Conservation (phyloP, 2,113 vertebrate genomes). For the Sylvietta virens region DNA sequence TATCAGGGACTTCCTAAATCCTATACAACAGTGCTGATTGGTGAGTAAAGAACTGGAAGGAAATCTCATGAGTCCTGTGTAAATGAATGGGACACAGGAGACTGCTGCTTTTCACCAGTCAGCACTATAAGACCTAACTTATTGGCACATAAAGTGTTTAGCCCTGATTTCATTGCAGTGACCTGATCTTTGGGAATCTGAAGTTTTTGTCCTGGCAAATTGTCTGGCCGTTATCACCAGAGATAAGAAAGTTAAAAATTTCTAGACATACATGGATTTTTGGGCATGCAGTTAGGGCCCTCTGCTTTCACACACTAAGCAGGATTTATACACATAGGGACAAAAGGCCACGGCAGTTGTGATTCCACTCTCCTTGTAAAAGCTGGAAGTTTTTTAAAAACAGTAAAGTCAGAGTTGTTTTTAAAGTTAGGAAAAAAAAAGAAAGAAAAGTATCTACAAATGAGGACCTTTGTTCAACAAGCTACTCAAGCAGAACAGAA, state of each 20-base stretch:
- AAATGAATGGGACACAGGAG: constrained; percentile 10
- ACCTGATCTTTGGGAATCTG: neutral
- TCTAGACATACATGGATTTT: neutral
- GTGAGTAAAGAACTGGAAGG: constrained; percentile 13
- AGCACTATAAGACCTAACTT: neutral
- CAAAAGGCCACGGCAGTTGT: neutral
- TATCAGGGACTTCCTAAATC: constrained; percentile 28
- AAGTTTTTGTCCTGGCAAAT: neutral
- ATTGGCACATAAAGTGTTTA: neutral
- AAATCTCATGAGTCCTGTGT: neutral
- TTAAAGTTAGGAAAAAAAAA: neutral
- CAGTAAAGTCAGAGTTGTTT: neutral
- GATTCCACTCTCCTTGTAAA: neutral
- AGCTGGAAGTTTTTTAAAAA: neutral
- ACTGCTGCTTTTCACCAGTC: constrained; percentile 35
- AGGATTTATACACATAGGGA: neutral
- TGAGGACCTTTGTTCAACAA: neutral
- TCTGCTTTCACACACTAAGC: neutral
- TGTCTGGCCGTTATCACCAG: neutral
- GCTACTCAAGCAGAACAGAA: neutral
- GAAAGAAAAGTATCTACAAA: neutral
- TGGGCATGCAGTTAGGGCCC: neutral
- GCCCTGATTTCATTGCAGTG: neutral
- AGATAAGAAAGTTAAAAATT: constrained; percentile 47
- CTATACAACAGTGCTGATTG: neutral